A percentile compares a stretch with the other conserved stretches of the same genome.
These are phyloP conservation scores for Melieria crassipennis DNA, from an alignment of 2,888 invertebrate species.

Conservation along the genomic window DNA sequence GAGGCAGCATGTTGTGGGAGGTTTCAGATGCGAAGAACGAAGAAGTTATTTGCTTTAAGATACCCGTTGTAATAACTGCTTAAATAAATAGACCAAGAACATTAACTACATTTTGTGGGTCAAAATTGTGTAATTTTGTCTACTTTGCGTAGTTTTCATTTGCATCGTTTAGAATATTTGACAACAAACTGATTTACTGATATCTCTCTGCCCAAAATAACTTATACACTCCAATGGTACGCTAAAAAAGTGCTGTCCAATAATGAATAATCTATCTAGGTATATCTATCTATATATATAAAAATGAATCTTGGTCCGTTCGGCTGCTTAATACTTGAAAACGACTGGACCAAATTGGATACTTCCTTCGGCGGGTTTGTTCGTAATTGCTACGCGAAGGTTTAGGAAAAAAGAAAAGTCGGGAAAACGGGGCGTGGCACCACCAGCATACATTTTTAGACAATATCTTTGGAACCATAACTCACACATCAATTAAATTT, in stretches of 20 bases:
- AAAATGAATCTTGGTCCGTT: too few species aligned
- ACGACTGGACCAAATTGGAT: too few species aligned
- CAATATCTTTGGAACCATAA: too few species aligned
- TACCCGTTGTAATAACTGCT: conserved; percentile 52
- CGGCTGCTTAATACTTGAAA: too few species aligned
- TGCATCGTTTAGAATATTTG: background rate
- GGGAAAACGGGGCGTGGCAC: too few species aligned
- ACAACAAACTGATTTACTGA: too few species aligned
- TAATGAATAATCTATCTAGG: background rate
- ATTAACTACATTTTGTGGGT: background rate
- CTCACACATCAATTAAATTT: too few species aligned
- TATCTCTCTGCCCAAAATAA: too few species aligned
- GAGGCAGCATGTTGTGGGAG: conserved; percentile 61
- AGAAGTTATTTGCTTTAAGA: conserved; percentile 60
- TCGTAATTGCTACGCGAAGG: too few species aligned
- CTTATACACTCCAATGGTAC: background rate
- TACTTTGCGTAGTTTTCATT: background rate
- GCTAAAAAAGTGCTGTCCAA: background rate
- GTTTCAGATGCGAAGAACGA: conserved; percentile 51
- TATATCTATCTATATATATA: background rate
- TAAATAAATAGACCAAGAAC: background rate
- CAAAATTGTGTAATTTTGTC: background rate
- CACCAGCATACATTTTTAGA: too few species aligned
- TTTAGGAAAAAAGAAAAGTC: too few species aligned
- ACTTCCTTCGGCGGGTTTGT: too few species aligned